Percentiles rank a stretch among this genome's conserved stretches.
These are phyloP conservation scores for Ormyrus thymus DNA, from an alignment of 2,888 invertebrate genomes.

Conservation along the genomic window DNA sequence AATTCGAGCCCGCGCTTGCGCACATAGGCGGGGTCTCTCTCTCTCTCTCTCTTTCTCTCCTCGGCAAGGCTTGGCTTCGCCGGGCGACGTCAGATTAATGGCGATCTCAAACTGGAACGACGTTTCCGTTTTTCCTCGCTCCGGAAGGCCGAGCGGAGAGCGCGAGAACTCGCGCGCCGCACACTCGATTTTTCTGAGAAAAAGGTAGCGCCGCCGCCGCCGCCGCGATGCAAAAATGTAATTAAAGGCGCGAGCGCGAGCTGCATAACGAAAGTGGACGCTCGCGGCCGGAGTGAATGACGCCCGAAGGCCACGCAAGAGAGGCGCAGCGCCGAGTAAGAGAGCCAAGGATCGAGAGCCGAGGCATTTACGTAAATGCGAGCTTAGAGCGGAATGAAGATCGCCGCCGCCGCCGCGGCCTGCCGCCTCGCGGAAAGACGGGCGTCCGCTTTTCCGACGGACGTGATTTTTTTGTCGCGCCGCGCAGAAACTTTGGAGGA, in stretches of 20 bases:
- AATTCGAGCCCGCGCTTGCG: no score
- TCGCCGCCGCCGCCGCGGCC: no score
- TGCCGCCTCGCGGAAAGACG: no score
- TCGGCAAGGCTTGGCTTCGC: no score
- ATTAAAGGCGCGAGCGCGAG: constrained; percentile 65
- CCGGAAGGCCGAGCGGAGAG: constrained; percentile 46
- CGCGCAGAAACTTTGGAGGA: no score
- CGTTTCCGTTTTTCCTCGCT: constrained; percentile 60
- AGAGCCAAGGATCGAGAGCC: not conserved
- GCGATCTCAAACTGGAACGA: constrained; percentile 60
- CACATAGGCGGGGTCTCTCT: no score
- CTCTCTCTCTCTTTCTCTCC: no score
- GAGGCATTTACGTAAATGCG: constrained; percentile 38
- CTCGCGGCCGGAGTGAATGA: constrained; percentile 68
- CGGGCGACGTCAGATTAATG: constrained; percentile 36
- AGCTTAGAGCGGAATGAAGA: no score
- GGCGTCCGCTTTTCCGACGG: not conserved
- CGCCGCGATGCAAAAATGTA: constrained; percentile 67
- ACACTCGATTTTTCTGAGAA: constrained; percentile 31
- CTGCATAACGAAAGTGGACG: constrained; percentile 70
- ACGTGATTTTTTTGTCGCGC: not conserved
- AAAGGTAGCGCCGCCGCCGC: constrained; percentile 1
- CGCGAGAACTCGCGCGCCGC: not conserved
- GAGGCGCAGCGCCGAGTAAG: constrained; percentile 28
- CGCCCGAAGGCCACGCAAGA: constrained; percentile 71